phyloP scores from a whole-genome alignment of 2,888 invertebrate species.

The Cotesia congregata region DNA sequence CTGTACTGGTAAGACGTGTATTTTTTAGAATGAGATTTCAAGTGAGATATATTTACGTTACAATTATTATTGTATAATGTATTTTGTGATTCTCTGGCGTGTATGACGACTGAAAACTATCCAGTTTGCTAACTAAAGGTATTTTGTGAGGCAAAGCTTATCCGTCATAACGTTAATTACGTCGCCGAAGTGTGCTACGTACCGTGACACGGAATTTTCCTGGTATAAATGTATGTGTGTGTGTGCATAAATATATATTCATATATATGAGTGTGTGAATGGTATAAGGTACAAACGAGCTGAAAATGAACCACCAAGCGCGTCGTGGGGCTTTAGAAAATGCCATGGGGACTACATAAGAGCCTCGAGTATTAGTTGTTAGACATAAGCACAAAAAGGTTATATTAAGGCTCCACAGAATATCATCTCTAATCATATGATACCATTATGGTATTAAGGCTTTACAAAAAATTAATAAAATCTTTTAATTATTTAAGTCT shows the following conservation, averaged over 20 bases:
- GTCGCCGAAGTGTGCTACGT: constrained; percentile 56
- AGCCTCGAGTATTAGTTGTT: constrained; percentile 18
- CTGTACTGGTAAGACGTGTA: background rate
- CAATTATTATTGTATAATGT: background rate
- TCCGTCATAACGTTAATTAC: constrained; percentile 61
- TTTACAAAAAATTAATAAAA: background rate
- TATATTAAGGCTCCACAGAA: background rate
- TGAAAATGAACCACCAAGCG: constrained; percentile 53
- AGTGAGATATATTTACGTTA: background rate
- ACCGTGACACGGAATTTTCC: constrained; percentile 56
- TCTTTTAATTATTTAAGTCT: background rate
- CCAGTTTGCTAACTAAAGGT: constrained; percentile 58
- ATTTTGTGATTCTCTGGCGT: constrained; percentile 16
- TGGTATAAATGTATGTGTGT: constrained; percentile 34
- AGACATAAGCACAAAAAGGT: constrained; percentile 29
- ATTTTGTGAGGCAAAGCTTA: constrained; percentile 52
- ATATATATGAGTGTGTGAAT: constrained; percentile 36
- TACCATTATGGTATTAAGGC: background rate
- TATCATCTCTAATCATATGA: background rate
- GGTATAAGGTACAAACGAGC: constrained; percentile 45
- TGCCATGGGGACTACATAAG: constrained; percentile 14
- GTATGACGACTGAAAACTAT: constrained; percentile 55
- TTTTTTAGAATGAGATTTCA: background rate
- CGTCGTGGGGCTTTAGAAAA: constrained; percentile 44
- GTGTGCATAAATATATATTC: background rate